A percentile compares a stretch with the other conserved stretches of the same genome.
Conservation (phyloP, 2,113 vertebrate genomes). For the Sinocyclocheilus anophthalmus region DNA sequence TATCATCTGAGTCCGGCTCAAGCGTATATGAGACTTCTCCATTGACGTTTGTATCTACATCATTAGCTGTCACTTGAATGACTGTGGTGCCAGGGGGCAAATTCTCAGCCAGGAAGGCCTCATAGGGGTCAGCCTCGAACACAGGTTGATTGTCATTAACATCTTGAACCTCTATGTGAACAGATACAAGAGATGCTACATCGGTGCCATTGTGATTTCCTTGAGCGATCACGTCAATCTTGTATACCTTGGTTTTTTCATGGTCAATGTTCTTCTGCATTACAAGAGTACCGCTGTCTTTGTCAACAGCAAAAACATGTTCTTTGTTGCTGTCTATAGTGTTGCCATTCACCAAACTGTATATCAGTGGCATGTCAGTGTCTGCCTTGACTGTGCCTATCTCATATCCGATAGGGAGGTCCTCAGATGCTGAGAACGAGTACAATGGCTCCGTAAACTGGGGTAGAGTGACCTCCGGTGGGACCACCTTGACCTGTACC, state of each 20-base stretch:
- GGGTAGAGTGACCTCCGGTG: conserved; percentile 86
- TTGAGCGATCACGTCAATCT: conserved; percentile 91
- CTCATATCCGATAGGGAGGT: conserved; percentile 88
- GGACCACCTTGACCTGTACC: conserved; percentile 87
- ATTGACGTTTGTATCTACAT: conserved; percentile 87
- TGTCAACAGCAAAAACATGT: conserved; percentile 85
- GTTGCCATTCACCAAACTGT: conserved; percentile 92
- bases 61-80: conserved; percentile 94
- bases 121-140: conserved; percentile 93
- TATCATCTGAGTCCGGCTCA: conserved; percentile 72
- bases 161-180: conserved; percentile 92
- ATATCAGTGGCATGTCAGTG: conserved; percentile 88
- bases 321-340: conserved; percentile 93
- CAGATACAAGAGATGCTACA: conserved; percentile 88
- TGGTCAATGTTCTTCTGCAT: conserved; percentile 89
- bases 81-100: conserved; percentile 91
- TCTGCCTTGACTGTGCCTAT: conserved; percentile 88
- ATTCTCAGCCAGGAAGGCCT: conserved; percentile 91
- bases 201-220: conserved; percentile 86
- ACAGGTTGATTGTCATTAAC: conserved; percentile 93
- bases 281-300: conserved; percentile 84
- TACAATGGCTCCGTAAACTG: conserved; percentile 95
- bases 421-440: conserved; percentile 89
- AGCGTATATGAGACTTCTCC: conserved; percentile 90
- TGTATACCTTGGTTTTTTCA: conserved; percentile 94